Percentiles rank a stretch among this genome's conserved stretches.
Conservation (phyloP, 2,888 invertebrate genomes). For the Ichneumon xanthorius region DNA sequence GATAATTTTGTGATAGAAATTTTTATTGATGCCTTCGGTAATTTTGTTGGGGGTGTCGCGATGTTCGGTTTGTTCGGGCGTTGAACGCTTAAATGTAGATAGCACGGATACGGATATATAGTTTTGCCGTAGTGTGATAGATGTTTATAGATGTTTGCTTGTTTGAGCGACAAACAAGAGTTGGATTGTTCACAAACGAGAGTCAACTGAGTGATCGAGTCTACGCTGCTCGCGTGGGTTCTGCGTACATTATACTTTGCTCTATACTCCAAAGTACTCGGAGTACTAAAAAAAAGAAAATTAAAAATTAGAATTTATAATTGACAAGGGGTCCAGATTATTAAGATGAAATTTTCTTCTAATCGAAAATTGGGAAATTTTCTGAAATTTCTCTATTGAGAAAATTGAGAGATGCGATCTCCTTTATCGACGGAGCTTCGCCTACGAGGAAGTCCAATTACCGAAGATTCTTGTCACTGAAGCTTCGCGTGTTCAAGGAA, state of each 20-base stretch:
- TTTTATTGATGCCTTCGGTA: conserved; percentile 34
- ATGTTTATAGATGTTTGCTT: conserved; percentile 7
- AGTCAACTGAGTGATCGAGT: background rate
- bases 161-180: background rate
- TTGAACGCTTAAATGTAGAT: conserved; percentile 11
- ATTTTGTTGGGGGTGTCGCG: conserved; percentile 22
- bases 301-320: no score
- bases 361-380: no score
- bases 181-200: conserved; percentile 17
- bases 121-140: background rate
- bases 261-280: no score
- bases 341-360: no score
- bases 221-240: background rate
- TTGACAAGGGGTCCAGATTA: no score
- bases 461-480: no score
- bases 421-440: no score
- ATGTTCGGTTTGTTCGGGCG: conserved; percentile 4
- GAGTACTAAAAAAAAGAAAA: no score
- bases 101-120: background rate
- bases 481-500: no score
- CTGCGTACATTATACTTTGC: background rate
- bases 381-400: no score
- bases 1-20: conserved; percentile 41
- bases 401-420: no score
- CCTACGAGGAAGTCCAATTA: no score